These are phyloP conservation scores for Volucella zonaria DNA, from an alignment of 2,888 invertebrate genomes.

Conservation along the genomic window DNA sequence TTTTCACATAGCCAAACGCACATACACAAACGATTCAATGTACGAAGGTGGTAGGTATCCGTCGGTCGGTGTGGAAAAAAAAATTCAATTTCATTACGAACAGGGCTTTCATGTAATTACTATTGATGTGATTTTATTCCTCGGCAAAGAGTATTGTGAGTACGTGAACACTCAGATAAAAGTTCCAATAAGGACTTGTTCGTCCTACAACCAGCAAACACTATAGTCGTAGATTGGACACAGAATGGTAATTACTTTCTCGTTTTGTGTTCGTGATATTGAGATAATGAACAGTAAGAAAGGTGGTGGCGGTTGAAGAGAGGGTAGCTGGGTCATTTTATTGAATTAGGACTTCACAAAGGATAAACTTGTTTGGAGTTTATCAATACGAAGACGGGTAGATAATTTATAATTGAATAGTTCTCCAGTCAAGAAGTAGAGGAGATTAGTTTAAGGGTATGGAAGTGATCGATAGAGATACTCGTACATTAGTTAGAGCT, in stretches of 20 bases:
- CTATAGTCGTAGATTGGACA: background rate
- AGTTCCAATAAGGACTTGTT: no score
- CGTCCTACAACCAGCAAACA: background rate
- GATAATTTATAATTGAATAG: no score
- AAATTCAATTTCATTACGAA: constrained; percentile 53
- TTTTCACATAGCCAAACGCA: background rate
- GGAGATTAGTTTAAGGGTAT: no score
- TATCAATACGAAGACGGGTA: no score
- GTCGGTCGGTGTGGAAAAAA: background rate
- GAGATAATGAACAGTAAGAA: constrained; percentile 1
- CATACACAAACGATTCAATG: no score
- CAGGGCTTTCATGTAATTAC: constrained; percentile 65
- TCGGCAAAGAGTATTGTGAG: background rate
- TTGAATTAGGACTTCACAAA: no score
- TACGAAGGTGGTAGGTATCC: background rate
- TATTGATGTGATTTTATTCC: constrained; percentile 65
- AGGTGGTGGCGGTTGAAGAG: background rate
- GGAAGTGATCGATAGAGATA: background rate
- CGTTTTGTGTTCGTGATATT: background rate
- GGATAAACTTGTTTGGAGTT: no score
- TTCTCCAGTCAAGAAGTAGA: no score
- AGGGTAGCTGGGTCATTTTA: no score
- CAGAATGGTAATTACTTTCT: constrained; percentile 6
- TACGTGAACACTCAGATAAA: background rate
- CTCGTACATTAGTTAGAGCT: no score